These are phyloP conservation scores for Remorina albescens DNA, from an alignment of 2,797 vertebrate species.

Conservation along the genomic window DNA sequence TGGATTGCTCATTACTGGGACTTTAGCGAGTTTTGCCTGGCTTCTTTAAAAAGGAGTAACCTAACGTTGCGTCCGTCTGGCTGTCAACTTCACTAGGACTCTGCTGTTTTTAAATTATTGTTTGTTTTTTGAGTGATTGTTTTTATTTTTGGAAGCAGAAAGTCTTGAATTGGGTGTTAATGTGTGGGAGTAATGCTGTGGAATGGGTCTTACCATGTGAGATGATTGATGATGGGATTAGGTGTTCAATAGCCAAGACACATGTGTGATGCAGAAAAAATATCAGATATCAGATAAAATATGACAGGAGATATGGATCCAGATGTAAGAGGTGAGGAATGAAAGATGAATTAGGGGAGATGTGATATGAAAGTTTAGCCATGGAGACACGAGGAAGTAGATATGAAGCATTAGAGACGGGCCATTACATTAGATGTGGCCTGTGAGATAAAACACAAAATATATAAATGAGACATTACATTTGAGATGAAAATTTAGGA, in stretches of 20 bases:
- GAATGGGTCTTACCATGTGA: not conserved
- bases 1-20: constrained; percentile 70
- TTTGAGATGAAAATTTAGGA: not conserved
- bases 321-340: no score
- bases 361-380: not conserved
- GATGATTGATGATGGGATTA: constrained; percentile 5
- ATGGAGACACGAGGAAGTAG: not conserved
- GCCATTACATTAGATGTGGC: not conserved
- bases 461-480: not conserved
- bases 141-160: constrained; percentile 24
- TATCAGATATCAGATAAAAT: not conserved
- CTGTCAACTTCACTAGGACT: constrained; percentile 51
- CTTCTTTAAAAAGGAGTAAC: constrained; percentile 48
- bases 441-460: not conserved
- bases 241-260: not conserved
- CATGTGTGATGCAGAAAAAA: not conserved
- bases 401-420: not conserved
- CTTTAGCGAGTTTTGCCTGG: constrained; percentile 38
- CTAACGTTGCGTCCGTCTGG: constrained; percentile 37
- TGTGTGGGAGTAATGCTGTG: not conserved
- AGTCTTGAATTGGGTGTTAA: constrained; percentile 2
- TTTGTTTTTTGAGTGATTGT: constrained; percentile 12
- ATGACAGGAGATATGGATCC: no score
- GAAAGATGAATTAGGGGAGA: no score
- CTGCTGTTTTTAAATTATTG: constrained; percentile 13